Conservation (phyloP, 2,888 invertebrate species). For the Trachelus tabidus region DNA sequence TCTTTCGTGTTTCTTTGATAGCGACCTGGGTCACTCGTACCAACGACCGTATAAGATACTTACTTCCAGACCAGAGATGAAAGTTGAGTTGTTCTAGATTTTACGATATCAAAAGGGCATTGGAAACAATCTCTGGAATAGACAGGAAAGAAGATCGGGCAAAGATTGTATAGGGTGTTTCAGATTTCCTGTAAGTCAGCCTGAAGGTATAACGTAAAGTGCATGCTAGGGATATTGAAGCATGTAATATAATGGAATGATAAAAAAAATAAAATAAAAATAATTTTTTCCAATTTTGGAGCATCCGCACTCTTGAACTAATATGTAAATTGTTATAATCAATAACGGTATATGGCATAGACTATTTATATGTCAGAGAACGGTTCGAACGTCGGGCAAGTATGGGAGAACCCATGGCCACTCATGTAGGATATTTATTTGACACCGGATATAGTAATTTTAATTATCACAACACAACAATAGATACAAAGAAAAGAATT, state of each 20-base stretch:
- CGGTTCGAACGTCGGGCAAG: no score
- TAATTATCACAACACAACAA: no score
- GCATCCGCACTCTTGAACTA: neutral
- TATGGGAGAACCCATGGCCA: no score
- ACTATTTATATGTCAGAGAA: neutral
- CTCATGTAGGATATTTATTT: no score
- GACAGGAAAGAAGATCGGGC: neutral
- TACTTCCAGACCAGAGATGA: neutral
- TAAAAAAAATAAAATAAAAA: conserved; percentile 3
- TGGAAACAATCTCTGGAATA: neutral
- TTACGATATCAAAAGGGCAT: neutral
- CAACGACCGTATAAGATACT: neutral
- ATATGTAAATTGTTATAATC: neutral
- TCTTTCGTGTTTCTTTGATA: neutral
- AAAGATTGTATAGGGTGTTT: neutral
- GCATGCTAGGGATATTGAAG: neutral
- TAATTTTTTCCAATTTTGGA: neutral
- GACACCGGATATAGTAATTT: no score
- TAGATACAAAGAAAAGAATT: no score
- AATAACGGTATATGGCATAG: neutral
- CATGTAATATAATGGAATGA: neutral
- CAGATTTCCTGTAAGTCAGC: neutral
- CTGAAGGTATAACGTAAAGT: neutral
- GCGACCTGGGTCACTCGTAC: neutral
- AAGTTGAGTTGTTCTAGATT: neutral